These are phyloP conservation scores for Butorides virescens DNA, from an alignment of 2,113 vertebrate genomes.

Conservation along the genomic window DNA sequence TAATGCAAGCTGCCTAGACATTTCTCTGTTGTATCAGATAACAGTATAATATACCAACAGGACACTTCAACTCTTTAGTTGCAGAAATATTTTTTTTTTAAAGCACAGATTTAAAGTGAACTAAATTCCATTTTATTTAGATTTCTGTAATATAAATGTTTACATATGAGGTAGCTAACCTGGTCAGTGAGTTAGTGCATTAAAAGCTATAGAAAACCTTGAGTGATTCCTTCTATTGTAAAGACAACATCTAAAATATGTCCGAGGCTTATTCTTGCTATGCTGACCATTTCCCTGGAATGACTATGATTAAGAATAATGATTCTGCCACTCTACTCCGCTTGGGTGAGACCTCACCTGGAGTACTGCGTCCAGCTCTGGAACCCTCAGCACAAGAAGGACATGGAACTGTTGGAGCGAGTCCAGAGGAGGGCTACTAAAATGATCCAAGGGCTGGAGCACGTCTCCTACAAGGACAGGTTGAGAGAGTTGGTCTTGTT, in stretches of 20 bases:
- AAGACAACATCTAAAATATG: not conserved
- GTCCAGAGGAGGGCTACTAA: too few relatives aligned
- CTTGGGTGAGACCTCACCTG: too few relatives aligned
- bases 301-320: too few relatives aligned
- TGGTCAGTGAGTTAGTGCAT: not conserved
- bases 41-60: not conserved
- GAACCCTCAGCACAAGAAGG: too few relatives aligned
- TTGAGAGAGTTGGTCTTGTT: too few relatives aligned
- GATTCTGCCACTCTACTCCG: too few relatives aligned
- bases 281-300: rapidly evolving
- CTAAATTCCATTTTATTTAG: not conserved
- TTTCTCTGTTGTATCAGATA: not conserved
- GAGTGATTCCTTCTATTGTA: not conserved
- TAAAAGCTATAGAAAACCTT: not conserved
- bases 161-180: not conserved
- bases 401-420: too few relatives aligned
- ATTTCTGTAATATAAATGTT: not conserved
- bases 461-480: too few relatives aligned
- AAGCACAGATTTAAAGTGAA: not conserved
- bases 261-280: not conserved
- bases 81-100: not conserved
- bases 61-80: not conserved
- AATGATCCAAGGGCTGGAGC: too few relatives aligned
- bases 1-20: not conserved
- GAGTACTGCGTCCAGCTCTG: too few relatives aligned